Evolutionary conservation across 2,797 vertebrate species (phyloP).

Genomic region (Microtus agrestis): DNA sequence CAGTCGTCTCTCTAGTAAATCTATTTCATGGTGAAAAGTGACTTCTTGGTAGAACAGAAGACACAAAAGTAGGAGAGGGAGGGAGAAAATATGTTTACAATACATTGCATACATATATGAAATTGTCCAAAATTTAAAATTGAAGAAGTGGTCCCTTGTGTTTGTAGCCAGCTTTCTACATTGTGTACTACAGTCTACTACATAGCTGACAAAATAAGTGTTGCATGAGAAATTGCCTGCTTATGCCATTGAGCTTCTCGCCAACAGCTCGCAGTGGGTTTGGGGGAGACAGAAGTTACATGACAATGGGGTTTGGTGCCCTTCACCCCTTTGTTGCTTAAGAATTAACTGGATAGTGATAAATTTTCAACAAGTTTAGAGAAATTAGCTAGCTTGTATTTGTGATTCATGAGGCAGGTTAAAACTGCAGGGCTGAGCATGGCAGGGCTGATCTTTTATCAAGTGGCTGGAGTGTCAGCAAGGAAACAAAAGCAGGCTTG

Average conservation of each 20-base stretch:
- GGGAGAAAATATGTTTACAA: neutral
- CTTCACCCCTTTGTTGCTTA: neutral
- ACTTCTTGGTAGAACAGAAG: neutral
- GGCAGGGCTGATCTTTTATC: neutral
- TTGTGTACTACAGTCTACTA: neutral
- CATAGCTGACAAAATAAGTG: neutral
- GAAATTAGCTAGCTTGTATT: neutral
- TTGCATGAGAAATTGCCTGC: neutral
- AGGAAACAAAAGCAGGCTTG: neutral
- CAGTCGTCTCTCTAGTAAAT: neutral
- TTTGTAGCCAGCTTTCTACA: neutral
- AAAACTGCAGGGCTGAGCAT: neutral
- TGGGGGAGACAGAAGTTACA: neutral
- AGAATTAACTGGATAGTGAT: neutral
- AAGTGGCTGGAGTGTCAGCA: neutral
- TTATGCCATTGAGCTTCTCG: neutral
- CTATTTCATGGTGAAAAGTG: neutral
- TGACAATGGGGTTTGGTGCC: no score
- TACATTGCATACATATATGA: neutral
- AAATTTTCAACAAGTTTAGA: neutral
- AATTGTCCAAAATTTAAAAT: neutral
- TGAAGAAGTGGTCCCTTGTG: neutral
- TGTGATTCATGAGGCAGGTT: neutral
- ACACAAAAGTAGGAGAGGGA: neutral
- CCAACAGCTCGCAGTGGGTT: neutral